These are phyloP conservation scores for Charina bottae DNA, from an alignment of 2,113 vertebrate species.

Conservation along the genomic window DNA sequence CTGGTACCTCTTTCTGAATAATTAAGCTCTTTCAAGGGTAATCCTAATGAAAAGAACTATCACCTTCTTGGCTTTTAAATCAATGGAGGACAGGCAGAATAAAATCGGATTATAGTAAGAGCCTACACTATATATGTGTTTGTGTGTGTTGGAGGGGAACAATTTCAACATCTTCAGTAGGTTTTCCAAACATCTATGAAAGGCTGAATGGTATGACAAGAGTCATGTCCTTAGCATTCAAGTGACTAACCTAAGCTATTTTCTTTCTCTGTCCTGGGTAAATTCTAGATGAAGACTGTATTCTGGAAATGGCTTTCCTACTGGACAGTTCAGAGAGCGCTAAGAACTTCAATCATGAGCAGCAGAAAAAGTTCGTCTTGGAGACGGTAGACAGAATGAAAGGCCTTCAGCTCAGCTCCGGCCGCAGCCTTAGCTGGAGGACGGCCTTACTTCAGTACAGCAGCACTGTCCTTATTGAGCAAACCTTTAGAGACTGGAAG, in stretches of 20 bases:
- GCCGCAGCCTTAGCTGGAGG: constrained; percentile 79
- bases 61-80: not conserved
- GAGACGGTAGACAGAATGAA: constrained; percentile 83
- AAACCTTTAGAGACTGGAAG: constrained; percentile 86
- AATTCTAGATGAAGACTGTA: constrained; percentile 83
- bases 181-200: not conserved
- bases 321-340: constrained; percentile 91
- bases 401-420: constrained; percentile 75
- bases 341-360: constrained; percentile 83
- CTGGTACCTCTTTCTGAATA: not conserved
- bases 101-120: not conserved
- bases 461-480: constrained; percentile 87
- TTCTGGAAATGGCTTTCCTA: constrained; percentile 87
- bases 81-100: not conserved
- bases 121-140: not conserved
- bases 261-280: constrained; percentile 47
- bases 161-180: not conserved
- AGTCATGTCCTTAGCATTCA: not conserved
- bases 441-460: constrained; percentile 90
- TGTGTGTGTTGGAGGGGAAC: not conserved
- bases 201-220: not conserved
- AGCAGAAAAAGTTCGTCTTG: constrained; percentile 85
- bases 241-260: not conserved
- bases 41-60: not conserved
- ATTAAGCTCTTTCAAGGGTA: not conserved